Percentiles rank a stretch among this genome's conserved stretches.
These are phyloP conservation scores for Ia io DNA, from an alignment of 2,113 vertebrate genomes.

Conservation along the genomic window DNA sequence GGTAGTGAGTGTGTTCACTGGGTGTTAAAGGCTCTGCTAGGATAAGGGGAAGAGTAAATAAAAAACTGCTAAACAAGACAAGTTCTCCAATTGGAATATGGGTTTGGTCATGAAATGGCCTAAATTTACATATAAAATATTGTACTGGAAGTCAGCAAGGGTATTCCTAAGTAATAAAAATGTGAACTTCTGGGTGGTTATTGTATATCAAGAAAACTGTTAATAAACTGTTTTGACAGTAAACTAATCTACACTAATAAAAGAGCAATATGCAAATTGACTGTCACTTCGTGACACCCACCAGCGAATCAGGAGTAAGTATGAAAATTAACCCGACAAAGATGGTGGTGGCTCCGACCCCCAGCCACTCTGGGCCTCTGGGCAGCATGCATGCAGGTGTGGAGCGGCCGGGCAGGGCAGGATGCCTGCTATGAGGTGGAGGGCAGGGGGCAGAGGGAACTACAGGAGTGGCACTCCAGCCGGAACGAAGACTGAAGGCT, in stretches of 20 bases:
- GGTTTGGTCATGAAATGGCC: neutral
- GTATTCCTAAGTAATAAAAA: neutral
- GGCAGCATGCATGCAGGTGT: no score
- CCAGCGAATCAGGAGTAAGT: no score
- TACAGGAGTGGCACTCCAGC: no score
- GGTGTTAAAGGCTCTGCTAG: neutral
- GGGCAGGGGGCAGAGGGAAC: no score
- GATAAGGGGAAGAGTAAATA: neutral
- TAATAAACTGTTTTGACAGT: neutral
- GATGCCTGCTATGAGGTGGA: no score
- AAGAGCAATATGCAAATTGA: no score
- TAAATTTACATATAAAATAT: neutral
- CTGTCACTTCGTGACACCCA: no score
- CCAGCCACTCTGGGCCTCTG: no score
- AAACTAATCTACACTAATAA: neutral
- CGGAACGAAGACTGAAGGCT: no score
- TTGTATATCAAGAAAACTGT: neutral
- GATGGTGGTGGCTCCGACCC: no score
- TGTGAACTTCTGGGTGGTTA: neutral
- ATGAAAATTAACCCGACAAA: no score
- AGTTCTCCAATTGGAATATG: accelerated
- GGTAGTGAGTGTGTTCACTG: neutral
- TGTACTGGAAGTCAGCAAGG: neutral
- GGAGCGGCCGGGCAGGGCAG: no score
- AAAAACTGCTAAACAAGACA: neutral